Percentiles rank a stretch among this genome's conserved stretches.
phyloP scores from a whole-genome alignment of 2,797 vertebrate genomes.

The Molossus alvarezi region DNA sequence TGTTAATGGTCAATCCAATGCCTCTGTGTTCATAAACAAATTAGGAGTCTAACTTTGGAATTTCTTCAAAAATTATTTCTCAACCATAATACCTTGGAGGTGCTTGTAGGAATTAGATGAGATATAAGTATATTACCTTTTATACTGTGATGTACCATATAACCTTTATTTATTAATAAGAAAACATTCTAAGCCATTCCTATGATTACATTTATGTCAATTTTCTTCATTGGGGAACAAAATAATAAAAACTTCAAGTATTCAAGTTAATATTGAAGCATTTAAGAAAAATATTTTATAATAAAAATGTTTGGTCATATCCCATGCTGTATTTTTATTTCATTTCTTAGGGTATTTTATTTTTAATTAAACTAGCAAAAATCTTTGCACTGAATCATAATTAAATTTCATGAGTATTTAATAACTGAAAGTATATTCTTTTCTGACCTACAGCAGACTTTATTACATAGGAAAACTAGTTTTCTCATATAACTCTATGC shows the following conservation, averaged over 20 bases:
- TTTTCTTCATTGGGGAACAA: background rate
- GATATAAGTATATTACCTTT: background rate
- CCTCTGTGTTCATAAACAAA: background rate
- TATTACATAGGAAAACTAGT: conserved; percentile 81
- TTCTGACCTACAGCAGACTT: conserved; percentile 67
- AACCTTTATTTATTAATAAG: background rate
- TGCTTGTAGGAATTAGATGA: background rate
- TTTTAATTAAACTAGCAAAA: conserved; percentile 64
- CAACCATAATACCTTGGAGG: background rate
- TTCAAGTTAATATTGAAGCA: background rate
- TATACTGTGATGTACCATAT: background rate
- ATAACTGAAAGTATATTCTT: conserved; percentile 72
- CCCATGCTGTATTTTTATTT: conserved; percentile 18
- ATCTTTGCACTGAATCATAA: conserved; percentile 34
- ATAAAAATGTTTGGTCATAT: background rate
- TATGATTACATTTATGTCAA: background rate
- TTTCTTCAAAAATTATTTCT: background rate
- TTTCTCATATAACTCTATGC: conserved; percentile 82
- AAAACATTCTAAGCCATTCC: background rate
- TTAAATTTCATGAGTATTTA: conserved; percentile 74
- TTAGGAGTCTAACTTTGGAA: background rate
- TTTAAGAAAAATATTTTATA: background rate
- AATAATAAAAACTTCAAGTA: background rate
- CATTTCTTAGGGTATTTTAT: conserved; percentile 48
- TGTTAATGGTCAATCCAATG: background rate